Base-by-base conservation (phyloP, 2,113 vertebrate genomes). In the Sphaerodactylus townsendi region DNA sequence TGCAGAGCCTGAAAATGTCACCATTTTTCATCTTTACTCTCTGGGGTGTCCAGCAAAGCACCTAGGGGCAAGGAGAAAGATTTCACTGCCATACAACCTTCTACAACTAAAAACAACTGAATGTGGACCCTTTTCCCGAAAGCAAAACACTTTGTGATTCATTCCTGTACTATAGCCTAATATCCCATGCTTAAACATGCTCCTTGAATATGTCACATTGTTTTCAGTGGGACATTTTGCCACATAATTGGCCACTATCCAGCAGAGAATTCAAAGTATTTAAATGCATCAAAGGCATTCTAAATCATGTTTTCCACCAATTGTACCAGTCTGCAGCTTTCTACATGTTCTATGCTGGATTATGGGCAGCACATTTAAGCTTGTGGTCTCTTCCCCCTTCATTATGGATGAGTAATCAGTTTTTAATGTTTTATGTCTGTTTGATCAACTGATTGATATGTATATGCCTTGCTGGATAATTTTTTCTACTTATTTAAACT, bases 11-110 rank as follows among this genome's bases (percentile, higher is more conserved):
- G 89, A 73, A 88, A 91, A 91, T 90, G 81, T 75, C 66, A 88
- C 83, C 69, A 89, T 91, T 89, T 78, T 82, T 80, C 48, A n/a
- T 84, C 53, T 88, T 23, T 78, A 79, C 81, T 78, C 13, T 88
- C 81, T 84, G 37, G 53, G 19, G 28, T 85, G 83, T 83, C 75
- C 64, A 89, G 11, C 37, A 86, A 84, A 70, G 14, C 76, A 72
- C 33, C 7, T 79, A 28, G 86, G 39, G 21, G 64, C 46, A 69
- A 50, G 17, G 33, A 46, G 35, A 39, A 17, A 44, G 37, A 77
- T 71, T 46, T 87, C 74, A 82, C 0, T 10, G 56, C 8, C 79
- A 33, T 39, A 88, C 83, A 92, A 76, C 65, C 88, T 76, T 92
- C 86, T 73, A 35, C 56, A 80, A 68, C 68, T 75, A n/a, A 68